Conservation (phyloP, 2,888 invertebrate species). For the Pseudococcus jackbeardsleyi region DNA sequence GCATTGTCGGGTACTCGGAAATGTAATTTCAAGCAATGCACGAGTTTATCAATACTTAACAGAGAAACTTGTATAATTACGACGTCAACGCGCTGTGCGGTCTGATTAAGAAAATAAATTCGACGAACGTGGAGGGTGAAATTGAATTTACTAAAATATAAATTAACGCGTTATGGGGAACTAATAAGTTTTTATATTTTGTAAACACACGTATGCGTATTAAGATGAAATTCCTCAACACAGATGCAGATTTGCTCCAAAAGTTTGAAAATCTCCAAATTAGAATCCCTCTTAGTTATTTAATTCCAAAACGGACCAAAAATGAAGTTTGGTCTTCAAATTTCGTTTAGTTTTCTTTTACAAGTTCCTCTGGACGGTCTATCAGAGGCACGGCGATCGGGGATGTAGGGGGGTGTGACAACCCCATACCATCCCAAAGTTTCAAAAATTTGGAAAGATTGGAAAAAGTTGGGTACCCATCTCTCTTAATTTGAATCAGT, state of each 20-base stretch:
- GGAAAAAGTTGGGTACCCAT: no score
- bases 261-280: no score
- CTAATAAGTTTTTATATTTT: neutral
- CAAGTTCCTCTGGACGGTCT: no score
- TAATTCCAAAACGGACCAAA: no score
- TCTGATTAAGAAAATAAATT: constrained; percentile 27
- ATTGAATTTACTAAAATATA: neutral
- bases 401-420: no score
- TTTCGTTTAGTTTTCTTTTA: no score
- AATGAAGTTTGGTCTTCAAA: no score
- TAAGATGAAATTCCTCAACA: neutral
- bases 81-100: neutral
- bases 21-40: constrained; percentile 31
- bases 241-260: neutral
- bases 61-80: constrained; percentile 37
- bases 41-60: constrained; percentile 34
- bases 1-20: neutral
- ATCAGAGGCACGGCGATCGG: no score
- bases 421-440: no score
- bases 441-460: no score
- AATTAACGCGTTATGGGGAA: constrained; percentile 18
- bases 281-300: no score
- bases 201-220: neutral
- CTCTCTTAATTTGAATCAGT: no score
- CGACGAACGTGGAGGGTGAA: neutral